A percentile compares a stretch with the other conserved stretches of the same genome.
Evolutionary conservation across 2,113 vertebrate genomes (phyloP).

Genomic region (Gobio gobio): DNA sequence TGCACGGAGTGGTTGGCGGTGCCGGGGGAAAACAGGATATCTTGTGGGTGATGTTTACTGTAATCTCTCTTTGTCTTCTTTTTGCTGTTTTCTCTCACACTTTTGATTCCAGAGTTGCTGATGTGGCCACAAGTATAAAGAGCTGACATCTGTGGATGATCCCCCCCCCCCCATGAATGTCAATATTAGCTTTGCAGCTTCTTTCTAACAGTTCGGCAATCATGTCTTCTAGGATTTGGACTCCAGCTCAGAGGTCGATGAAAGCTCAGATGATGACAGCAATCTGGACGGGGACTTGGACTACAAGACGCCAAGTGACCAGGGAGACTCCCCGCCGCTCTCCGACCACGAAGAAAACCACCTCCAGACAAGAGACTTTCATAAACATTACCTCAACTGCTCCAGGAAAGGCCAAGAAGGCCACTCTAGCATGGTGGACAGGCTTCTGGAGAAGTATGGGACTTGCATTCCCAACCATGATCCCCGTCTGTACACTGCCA

Average conservation of each 20-base stretch:
- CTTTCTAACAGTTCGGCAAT: slow-evolving; percentile 6
- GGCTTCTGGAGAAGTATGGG: slow-evolving; percentile 75
- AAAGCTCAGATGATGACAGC: slow-evolving; percentile 59
- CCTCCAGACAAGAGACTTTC: slow-evolving; percentile 54
- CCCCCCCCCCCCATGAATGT: background rate
- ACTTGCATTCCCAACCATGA: slow-evolving; percentile 77
- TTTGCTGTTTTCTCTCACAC: background rate
- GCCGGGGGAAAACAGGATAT: slow-evolving; percentile 16
- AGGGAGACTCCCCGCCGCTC: background rate
- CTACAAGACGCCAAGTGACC: background rate
- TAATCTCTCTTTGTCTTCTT: background rate
- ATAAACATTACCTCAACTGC: slow-evolving; percentile 56
- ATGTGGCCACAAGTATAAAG: background rate
- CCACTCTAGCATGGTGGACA: slow-evolving; percentile 58
- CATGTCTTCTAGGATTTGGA: slow-evolving; percentile 75
- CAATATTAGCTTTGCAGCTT: slow-evolving; percentile 19
- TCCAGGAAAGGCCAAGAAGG: slow-evolving; percentile 31
- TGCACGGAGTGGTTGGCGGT: background rate
- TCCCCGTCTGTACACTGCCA: slow-evolving; percentile 74
- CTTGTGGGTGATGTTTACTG: slow-evolving; percentile 41
- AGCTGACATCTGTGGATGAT: slow-evolving; percentile 3
- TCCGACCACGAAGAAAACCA: slow-evolving; percentile 4
- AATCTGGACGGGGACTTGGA: slow-evolving; percentile 13
- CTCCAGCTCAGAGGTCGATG: slow-evolving; percentile 62
- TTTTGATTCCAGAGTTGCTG: slow-evolving; percentile 19